Conservation (phyloP, 2,113 vertebrate genomes). For the Mesocricetus auratus region DNA sequence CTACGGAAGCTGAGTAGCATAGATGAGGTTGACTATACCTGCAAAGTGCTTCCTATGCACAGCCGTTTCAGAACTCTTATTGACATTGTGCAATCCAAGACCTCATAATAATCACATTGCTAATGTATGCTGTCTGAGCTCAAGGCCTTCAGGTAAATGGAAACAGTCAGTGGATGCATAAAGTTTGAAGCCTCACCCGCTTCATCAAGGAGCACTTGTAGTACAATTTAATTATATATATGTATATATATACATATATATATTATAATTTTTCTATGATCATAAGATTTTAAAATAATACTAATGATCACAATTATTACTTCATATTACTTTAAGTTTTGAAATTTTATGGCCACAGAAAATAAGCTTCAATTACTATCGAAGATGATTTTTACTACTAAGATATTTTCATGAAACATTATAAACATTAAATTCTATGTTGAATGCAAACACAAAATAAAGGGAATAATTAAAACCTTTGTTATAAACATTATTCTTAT, state of each 20-base stretch:
- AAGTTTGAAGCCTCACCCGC: neutral
- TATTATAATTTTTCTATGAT: neutral
- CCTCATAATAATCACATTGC: neutral
- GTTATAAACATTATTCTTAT: neutral
- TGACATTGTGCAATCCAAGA: neutral
- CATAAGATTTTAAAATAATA: neutral
- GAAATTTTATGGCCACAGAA: neutral
- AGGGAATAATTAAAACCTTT: slow-evolving; percentile 6
- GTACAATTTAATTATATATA: neutral
- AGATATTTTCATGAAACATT: neutral
- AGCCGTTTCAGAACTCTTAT: neutral
- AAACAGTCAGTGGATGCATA: neutral
- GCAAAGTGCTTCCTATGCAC: neutral
- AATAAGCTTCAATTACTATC: slow-evolving; percentile 27
- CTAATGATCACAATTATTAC: neutral
- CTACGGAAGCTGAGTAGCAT: neutral
- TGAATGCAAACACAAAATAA: neutral
- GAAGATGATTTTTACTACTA: neutral
- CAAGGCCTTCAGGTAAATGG: neutral
- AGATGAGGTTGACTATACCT: neutral
- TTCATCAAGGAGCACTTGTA: neutral
- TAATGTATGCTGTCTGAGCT: neutral
- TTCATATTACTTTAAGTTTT: neutral
- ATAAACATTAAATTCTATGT: neutral
- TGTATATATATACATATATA: neutral